Evolutionary conservation across 2,888 invertebrate genomes (phyloP).

Genomic region (Pheosia gnoma): DNA sequence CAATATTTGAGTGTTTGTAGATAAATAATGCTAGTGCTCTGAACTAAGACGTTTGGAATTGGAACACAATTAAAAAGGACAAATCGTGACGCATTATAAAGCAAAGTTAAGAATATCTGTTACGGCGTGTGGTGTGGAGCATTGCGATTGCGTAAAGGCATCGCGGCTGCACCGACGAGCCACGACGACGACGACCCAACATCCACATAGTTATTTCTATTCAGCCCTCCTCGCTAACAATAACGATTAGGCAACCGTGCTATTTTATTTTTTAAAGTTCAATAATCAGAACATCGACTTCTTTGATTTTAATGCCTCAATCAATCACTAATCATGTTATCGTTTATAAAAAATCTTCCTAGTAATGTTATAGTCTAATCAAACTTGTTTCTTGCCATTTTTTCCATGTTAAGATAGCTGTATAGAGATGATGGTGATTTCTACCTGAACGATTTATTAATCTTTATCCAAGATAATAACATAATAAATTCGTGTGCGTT

Average conservation of each 20-base stretch:
- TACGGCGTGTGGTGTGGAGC: constrained; percentile 46
- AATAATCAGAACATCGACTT: not conserved
- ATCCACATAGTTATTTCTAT: constrained; percentile 34
- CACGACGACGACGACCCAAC: constrained; percentile 32
- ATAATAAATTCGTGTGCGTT: not conserved
- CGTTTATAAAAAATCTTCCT: no score
- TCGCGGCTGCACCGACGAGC: constrained; percentile 42
- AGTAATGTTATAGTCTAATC: no score
- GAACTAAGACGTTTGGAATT: constrained; percentile 49
- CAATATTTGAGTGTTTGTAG: constrained; percentile 9
- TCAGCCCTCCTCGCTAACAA: constrained; percentile 23
- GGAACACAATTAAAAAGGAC: constrained; percentile 60
- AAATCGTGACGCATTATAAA: constrained; percentile 59
- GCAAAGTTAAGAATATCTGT: constrained; percentile 48
- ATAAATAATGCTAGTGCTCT: constrained; percentile 13
- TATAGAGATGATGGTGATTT: no score
- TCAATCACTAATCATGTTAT: no score
- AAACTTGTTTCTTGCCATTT: no score
- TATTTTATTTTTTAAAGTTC: constrained; percentile 4
- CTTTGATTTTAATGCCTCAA: not conserved
- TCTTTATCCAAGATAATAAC: not conserved
- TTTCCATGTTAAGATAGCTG: no score
- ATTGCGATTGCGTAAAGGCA: constrained; percentile 55
- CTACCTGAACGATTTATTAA: no score
- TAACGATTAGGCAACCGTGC: constrained; percentile 11